Percentiles rank a stretch among this genome's conserved stretches.
phyloP scores from a whole-genome alignment of 2,113 vertebrate species.

The Dipodomys stephensi region DNA sequence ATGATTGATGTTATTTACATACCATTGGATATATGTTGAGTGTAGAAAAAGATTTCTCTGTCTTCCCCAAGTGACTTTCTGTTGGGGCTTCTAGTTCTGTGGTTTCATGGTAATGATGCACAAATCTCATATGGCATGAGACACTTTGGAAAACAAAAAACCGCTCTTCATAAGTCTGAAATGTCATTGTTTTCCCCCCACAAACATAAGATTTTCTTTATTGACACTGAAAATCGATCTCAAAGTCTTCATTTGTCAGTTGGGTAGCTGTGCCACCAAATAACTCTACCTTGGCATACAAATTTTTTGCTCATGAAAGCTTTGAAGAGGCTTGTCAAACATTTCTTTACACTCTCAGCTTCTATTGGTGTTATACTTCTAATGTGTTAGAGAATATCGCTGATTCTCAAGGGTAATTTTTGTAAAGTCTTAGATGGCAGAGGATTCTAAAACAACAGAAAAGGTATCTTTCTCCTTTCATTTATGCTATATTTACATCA shows the following conservation, averaged over 20 bases:
- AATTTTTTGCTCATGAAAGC: slow-evolving; percentile 48
- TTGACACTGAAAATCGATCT: slow-evolving; percentile 29
- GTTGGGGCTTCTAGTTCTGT: slow-evolving; percentile 25
- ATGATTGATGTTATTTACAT: slow-evolving; percentile 52
- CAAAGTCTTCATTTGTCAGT: slow-evolving; percentile 61
- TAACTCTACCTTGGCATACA: slow-evolving; percentile 18
- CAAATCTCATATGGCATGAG: slow-evolving; percentile 8
- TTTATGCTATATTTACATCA: slow-evolving; percentile 54
- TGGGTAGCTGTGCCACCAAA: slow-evolving; percentile 32
- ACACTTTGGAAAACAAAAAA: slow-evolving; percentile 39
- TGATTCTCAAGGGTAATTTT: slow-evolving; percentile 59
- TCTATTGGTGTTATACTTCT: slow-evolving; percentile 61
- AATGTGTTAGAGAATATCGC: slow-evolving; percentile 28
- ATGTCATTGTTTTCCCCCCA: neutral
- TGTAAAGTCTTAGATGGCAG: slow-evolving; percentile 55
- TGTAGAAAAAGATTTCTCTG: slow-evolving; percentile 9
- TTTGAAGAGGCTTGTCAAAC: slow-evolving; percentile 53
- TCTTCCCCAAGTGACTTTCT: slow-evolving; percentile 27
- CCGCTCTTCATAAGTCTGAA: neutral
- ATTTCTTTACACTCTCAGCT: slow-evolving; percentile 48
- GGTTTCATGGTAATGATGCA: neutral
- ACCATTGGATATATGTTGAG: neutral
- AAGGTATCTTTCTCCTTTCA: slow-evolving; percentile 52
- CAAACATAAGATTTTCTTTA: slow-evolving; percentile 51
- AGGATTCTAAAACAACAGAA: slow-evolving; percentile 64